Conservation (phyloP, 1,140 invertebrate genomes). For the Drosophila grimshawi region DNA sequence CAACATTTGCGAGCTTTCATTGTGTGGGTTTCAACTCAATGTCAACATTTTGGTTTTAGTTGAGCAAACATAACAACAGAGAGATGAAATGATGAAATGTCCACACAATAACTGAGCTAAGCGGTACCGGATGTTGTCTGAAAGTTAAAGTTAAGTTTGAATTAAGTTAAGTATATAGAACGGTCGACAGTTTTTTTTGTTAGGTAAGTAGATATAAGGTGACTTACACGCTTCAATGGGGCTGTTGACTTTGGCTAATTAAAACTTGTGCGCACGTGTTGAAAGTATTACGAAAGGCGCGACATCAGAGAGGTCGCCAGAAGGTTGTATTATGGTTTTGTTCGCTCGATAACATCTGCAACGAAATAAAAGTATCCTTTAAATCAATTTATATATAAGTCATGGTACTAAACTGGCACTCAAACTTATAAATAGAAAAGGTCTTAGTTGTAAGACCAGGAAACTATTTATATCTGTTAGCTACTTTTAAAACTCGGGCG, state of each 20-base stretch:
- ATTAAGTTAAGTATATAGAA: slow-evolving; percentile 44
- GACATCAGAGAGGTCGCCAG: slow-evolving; percentile 30
- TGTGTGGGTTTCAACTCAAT: slow-evolving; percentile 11
- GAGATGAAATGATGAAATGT: slow-evolving; percentile 74
- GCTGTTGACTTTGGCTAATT: slow-evolving; percentile 77
- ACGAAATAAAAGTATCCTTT: too few relatives aligned
- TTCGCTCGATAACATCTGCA: not conserved
- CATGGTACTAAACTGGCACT: too few relatives aligned
- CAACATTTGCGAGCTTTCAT: slow-evolving; percentile 35
- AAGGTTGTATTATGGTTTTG: slow-evolving; percentile 42
- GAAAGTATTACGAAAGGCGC: slow-evolving; percentile 45
- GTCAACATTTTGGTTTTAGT: slow-evolving; percentile 80
- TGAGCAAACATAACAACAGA: slow-evolving; percentile 57
- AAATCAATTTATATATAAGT: too few relatives aligned
- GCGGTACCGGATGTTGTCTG: slow-evolving; percentile 53
- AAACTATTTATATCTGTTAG: too few relatives aligned
- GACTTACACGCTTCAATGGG: slow-evolving; percentile 57
- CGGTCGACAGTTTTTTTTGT: slow-evolving; percentile 22
- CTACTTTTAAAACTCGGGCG: too few relatives aligned
- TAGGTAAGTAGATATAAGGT: slow-evolving; percentile 49
- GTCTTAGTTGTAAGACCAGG: too few relatives aligned
- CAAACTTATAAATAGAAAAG: too few relatives aligned
- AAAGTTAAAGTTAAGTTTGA: slow-evolving; percentile 42
- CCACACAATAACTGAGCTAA: slow-evolving; percentile 50
- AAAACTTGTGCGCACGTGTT: slow-evolving; percentile 58